These are phyloP conservation scores for Piprites chloris DNA, from an alignment of 2,113 vertebrate genomes.

Conservation along the genomic window DNA sequence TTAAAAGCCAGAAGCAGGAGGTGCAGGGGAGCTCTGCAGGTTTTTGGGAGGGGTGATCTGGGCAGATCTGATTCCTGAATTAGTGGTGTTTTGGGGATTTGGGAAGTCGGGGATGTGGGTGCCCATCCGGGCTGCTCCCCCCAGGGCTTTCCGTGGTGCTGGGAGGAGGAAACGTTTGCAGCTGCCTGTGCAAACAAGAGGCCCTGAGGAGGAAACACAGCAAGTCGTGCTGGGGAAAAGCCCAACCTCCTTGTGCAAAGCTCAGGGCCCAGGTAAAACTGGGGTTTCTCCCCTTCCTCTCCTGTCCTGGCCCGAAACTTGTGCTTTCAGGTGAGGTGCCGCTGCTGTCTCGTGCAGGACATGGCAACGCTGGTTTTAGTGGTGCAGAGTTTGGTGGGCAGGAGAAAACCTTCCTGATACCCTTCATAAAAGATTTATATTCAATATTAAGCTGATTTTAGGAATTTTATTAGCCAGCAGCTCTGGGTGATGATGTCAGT, in stretches of 20 bases:
- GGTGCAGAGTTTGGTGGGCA: neutral
- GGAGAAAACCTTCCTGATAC: neutral
- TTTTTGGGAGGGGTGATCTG: accelerated
- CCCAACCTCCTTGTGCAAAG: neutral
- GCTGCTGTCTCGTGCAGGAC: accelerated
- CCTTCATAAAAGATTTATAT: accelerated
- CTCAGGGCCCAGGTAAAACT: accelerated
- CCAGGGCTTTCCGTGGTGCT: accelerated
- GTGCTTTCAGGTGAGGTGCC: accelerated
- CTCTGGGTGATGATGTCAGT: accelerated
- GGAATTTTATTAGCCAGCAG: neutral
- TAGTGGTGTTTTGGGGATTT: accelerated
- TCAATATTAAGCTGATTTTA: accelerated
- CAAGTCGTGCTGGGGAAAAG: neutral
- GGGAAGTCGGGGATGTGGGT: accelerated
- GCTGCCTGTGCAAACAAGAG: neutral
- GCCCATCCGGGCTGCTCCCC: neutral
- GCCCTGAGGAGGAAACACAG: slow-evolving; percentile 1
- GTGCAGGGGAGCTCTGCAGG: neutral
- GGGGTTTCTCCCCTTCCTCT: no score
- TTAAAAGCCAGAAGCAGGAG: neutral
- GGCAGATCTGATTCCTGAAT: accelerated
- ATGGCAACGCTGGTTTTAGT: accelerated
- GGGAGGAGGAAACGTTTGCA: neutral
- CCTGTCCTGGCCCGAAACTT: neutral